Conservation (phyloP, 2,888 invertebrate genomes). For the Alitta virens region DNA sequence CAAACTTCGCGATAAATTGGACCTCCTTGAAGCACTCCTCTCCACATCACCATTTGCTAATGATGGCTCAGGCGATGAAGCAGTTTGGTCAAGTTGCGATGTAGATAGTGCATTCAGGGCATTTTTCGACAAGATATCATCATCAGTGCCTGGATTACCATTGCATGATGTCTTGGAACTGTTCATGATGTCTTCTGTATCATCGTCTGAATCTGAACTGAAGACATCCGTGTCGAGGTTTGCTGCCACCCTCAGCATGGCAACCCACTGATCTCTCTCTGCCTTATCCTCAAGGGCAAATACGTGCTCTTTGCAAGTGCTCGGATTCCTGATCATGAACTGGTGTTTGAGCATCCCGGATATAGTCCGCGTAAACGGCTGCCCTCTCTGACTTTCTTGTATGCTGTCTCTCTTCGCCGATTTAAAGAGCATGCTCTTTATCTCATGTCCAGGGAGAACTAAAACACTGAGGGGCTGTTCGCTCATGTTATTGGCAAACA, state of each 20-base stretch:
- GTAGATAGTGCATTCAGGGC: no score
- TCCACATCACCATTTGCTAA: no score
- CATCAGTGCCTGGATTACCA: no score
- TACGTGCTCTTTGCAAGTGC: neutral
- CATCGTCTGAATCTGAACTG: neutral
- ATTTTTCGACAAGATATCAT: no score
- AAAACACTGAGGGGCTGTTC: conserved; percentile 36
- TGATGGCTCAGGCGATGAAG: no score
- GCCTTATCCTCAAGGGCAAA: conserved; percentile 3
- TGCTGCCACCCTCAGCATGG: conserved; percentile 7
- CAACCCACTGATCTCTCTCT: conserved; percentile 7
- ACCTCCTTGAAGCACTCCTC: no score
- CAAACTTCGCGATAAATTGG: no score
- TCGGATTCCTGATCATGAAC: conserved; percentile 3
- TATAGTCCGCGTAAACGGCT: neutral
- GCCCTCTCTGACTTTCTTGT: neutral
- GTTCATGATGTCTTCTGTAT: no score
- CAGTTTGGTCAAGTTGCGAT: no score
- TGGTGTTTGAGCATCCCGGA: conserved; percentile 11
- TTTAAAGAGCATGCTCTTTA: conserved; percentile 9
- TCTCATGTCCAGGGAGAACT: conserved; percentile 34
- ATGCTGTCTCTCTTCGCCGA: neutral
- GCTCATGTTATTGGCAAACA: conserved; percentile 35
- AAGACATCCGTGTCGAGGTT: conserved; percentile 8
- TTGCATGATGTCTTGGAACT: no score